phyloP scores from a whole-genome alignment of 1,140 invertebrate species.

The Listronotus oregonensis region DNA sequence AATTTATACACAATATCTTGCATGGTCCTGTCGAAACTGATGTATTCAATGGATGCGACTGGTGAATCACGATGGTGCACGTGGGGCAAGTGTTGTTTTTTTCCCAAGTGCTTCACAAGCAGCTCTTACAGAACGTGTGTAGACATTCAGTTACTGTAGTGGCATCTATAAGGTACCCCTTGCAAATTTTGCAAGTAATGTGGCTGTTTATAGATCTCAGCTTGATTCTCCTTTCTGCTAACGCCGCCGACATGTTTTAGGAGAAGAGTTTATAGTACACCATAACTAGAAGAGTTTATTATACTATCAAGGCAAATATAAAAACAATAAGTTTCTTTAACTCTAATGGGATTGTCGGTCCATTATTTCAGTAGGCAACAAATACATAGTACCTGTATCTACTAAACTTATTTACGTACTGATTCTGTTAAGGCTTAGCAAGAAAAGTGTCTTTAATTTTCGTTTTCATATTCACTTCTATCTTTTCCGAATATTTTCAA shows the following conservation, averaged over 20 bases:
- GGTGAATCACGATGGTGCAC: conserved; percentile 95
- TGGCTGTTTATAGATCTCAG: conserved; percentile 88
- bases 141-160: conserved; percentile 97
- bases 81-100: conserved; percentile 97
- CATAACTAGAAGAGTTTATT: no score
- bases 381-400: no score
- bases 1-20: conserved; percentile 98
- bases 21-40: conserved; percentile 97
- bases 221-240: conserved; percentile 85
- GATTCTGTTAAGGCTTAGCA: no score
- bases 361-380: no score
- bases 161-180: conserved; percentile 95
- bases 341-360: no score
- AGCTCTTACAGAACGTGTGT: conserved; percentile 98
- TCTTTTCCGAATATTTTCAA: no score
- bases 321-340: no score
- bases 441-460: no score
- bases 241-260: not conserved
- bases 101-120: conserved; percentile 96
- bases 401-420: no score
- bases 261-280: no score
- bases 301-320: no score
- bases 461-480: no score
- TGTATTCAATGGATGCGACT: conserved; percentile 95
- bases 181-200: conserved; percentile 94